These are phyloP conservation scores for Eptatretus burgeri DNA, from an alignment of 2,113 vertebrate genomes.

Conservation along the genomic window DNA sequence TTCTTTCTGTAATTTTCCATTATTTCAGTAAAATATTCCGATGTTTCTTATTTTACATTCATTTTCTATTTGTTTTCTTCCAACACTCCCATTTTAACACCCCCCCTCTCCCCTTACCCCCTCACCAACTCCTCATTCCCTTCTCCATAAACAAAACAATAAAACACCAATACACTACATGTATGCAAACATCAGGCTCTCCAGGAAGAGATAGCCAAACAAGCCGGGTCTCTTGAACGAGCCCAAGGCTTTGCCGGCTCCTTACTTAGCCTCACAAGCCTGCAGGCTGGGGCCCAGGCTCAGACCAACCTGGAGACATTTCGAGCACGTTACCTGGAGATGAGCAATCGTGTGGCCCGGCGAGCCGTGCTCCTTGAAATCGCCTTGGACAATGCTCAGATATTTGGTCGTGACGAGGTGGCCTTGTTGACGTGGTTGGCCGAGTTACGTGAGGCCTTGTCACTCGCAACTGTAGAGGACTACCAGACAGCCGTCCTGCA, in stretches of 20 bases:
- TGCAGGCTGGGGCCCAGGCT: constrained; percentile 32
- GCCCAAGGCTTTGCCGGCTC: constrained; percentile 35
- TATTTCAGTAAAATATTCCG: constrained; percentile 11
- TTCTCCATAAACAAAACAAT: constrained; percentile 10
- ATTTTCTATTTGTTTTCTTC: constrained; percentile 10
- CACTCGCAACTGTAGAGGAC: constrained; percentile 38
- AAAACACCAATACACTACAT: constrained; percentile 1
- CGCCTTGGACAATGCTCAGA: constrained; percentile 59
- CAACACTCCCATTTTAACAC: neutral
- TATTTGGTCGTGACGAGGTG: constrained; percentile 95
- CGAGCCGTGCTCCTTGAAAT: constrained; percentile 57
- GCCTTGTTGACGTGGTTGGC: constrained; percentile 98
- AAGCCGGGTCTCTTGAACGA: constrained; percentile 25
- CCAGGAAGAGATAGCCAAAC: constrained; percentile 46
- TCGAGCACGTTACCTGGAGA: constrained; percentile 34
- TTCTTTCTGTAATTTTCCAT: constrained; percentile 8
- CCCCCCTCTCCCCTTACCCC: no score
- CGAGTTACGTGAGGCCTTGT: constrained; percentile 48
- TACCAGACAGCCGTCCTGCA: constrained; percentile 33
- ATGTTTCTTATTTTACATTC: constrained; percentile 10
- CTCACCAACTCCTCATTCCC: constrained; percentile 11
- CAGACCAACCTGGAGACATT: constrained; percentile 37
- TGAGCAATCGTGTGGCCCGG: constrained; percentile 30
- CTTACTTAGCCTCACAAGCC: constrained; percentile 43
- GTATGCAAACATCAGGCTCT: constrained; percentile 27